These are phyloP conservation scores for Tipula vernalis DNA, from an alignment of 2,888 invertebrate genomes.

Conservation along the genomic window DNA sequence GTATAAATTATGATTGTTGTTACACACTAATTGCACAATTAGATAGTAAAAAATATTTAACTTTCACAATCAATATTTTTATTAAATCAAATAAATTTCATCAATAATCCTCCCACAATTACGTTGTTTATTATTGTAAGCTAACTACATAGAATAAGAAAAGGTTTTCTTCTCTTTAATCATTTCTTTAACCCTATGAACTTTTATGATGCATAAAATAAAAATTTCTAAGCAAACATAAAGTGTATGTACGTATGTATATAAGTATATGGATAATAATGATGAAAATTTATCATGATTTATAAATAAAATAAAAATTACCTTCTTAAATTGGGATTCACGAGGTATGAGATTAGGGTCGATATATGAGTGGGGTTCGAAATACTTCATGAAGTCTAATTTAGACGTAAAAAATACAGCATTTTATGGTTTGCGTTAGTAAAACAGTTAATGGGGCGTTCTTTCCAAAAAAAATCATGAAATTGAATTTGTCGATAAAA, in stretches of 20 bases:
- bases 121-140: neutral
- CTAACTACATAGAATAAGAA: neutral
- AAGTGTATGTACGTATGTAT: neutral
- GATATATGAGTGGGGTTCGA: too few species aligned
- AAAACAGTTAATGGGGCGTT: too few species aligned
- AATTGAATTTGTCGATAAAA: too few species aligned
- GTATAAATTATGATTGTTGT: neutral
- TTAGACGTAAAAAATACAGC: too few species aligned
- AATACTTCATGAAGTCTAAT: too few species aligned
- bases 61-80: neutral
- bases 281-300: neutral
- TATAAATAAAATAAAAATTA: neutral
- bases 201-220: neutral
- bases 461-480: too few species aligned
- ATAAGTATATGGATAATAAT: neutral
- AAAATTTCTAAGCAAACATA: neutral
- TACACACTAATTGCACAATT: neutral
- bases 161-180: neutral
- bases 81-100: neutral
- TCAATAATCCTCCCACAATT: conserved; percentile 4
- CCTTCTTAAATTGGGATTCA: neutral
- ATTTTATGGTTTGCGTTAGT: too few species aligned
- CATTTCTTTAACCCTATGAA: neutral
- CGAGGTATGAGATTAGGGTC: neutral
- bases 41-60: neutral